A percentile compares a stretch with the other conserved stretches of the same genome.
phyloP scores from a whole-genome alignment of 2,888 invertebrate genomes.

The Sthenelais limicola region DNA sequence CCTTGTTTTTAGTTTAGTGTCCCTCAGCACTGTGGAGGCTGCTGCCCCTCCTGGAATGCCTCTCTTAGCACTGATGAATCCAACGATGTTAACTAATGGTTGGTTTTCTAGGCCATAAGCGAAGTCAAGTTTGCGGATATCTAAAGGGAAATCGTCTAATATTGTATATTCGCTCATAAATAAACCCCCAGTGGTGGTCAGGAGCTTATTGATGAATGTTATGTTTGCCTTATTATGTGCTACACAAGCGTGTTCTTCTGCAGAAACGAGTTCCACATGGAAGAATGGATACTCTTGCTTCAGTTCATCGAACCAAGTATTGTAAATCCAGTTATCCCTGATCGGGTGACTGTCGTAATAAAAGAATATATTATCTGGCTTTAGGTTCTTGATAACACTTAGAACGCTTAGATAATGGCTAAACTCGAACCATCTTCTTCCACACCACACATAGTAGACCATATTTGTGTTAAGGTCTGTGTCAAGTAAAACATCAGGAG shows the following conservation, averaged over 20 bases:
- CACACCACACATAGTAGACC: constrained; percentile 66
- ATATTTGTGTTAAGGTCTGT: constrained; percentile 47
- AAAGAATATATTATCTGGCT: constrained; percentile 64
- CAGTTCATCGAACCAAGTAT: constrained; percentile 52
- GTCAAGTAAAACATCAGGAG: constrained; percentile 41
- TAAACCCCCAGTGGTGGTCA: constrained; percentile 58
- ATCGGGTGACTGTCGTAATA: constrained; percentile 56
- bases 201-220: constrained; percentile 51
- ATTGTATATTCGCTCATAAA: constrained; percentile 58
- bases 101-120: constrained; percentile 45
- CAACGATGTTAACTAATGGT: not conserved
- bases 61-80: constrained; percentile 28
- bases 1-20: too few relatives aligned
- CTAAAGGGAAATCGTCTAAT: constrained; percentile 44
- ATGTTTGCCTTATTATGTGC: constrained; percentile 38
- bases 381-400: constrained; percentile 60
- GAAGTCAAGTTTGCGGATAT: constrained; percentile 36
- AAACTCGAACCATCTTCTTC: constrained; percentile 60
- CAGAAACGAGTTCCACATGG: constrained; percentile 25
- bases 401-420: constrained; percentile 64
- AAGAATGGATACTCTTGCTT: constrained; percentile 48
- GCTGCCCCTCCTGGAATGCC: not conserved
- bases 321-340: constrained; percentile 55
- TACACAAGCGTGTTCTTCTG: constrained; percentile 43
- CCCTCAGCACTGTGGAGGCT: not conserved